Base-by-base conservation (phyloP, 2,113 vertebrate species). In the Pungitius pungitius region DNA sequence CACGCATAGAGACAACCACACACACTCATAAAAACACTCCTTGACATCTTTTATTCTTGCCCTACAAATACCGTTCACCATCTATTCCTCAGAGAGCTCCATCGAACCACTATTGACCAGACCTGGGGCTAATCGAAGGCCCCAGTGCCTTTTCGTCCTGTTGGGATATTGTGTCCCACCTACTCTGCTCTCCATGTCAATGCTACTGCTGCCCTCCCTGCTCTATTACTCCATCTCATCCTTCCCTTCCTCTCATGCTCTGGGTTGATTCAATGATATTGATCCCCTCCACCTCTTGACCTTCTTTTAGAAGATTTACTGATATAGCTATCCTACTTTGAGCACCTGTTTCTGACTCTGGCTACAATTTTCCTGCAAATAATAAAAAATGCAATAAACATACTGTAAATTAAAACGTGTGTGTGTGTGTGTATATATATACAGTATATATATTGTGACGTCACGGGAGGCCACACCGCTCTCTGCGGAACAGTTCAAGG, bases 141-240 rank as follows among this genome's bases (percentile, higher is more conserved):
- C 69, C 78, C 54, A 47, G 82, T 14, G 55, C 82, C 82, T 75
- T 77, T 43, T 84, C 85, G 80, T 82, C 79, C 83, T 62, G 61
- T 84, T 86, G 84, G 88, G 91, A 89, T 89, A 86, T 86, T 78
- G 81, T 83, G 82, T 84, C 82, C 82, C 75, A n/a, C 42, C 77
- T 59, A 64, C 60, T 73, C 54, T 69, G 65, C 80, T 66, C 33
- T 73, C 26, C 45, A 43, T 20, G 49, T 51, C n/a, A 10, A 57
- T 54, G 1, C 52, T 24, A 54, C 39, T 20, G n/a, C 59, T 45
- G 30, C 22, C 57, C 62, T 68, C 22, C 58, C 45, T 62, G 20
- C 37, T 47, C n/a, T 57, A 61, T 81, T 73, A 73, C 51, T 82
- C 56, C 37, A 82, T 78, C 77, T 70, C 52, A 18, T 17, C 64